These are phyloP conservation scores for Scaptomyza hsui DNA, from an alignment of 1,140 invertebrate genomes.

Conservation along the genomic window DNA sequence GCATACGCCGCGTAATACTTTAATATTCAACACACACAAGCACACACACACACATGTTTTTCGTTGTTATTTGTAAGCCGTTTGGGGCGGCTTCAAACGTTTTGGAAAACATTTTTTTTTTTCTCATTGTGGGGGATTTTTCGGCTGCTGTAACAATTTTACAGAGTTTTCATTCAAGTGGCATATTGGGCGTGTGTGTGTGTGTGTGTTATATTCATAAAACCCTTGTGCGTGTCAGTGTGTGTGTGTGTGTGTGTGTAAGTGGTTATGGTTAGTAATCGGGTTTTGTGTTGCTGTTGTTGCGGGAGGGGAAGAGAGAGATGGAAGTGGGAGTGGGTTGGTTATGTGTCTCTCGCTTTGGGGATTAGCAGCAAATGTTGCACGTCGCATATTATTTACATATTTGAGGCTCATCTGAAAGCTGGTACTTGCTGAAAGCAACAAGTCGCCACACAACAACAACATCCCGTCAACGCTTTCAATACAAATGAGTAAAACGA, in stretches of 20 bases:
- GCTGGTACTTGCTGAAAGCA: slow-evolving; percentile 21
- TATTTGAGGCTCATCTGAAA: slow-evolving; percentile 41
- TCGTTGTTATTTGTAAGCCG: slow-evolving; percentile 37
- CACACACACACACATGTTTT: neutral
- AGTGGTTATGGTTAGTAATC: slow-evolving; percentile 33
- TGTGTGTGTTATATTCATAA: slow-evolving; percentile 51
- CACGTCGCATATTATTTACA: slow-evolving; percentile 55
- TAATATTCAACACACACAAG: slow-evolving; percentile 31
- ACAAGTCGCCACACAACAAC: slow-evolving; percentile 40
- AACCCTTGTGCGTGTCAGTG: slow-evolving; percentile 22
- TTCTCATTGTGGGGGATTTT: neutral
- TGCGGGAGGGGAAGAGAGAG: neutral
- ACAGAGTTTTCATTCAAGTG: slow-evolving; percentile 49
- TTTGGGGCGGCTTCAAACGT: slow-evolving; percentile 7
- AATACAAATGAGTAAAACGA: slow-evolving; percentile 50
- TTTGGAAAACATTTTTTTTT: neutral
- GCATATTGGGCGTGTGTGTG: slow-evolving; percentile 43
- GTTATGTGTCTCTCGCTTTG: slow-evolving; percentile 12
- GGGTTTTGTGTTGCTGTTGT: slow-evolving; percentile 3
- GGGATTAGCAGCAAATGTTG: slow-evolving; percentile 56
- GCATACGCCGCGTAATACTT: slow-evolving; percentile 44
- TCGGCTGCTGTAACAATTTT: slow-evolving; percentile 40
- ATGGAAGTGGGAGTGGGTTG: neutral
- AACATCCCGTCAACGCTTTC: slow-evolving; percentile 21
- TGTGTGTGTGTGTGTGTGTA: slow-evolving; percentile 14